Evolutionary conservation across 2,797 vertebrate genomes (phyloP).

Genomic region (Aulostomus chinensis): DNA sequence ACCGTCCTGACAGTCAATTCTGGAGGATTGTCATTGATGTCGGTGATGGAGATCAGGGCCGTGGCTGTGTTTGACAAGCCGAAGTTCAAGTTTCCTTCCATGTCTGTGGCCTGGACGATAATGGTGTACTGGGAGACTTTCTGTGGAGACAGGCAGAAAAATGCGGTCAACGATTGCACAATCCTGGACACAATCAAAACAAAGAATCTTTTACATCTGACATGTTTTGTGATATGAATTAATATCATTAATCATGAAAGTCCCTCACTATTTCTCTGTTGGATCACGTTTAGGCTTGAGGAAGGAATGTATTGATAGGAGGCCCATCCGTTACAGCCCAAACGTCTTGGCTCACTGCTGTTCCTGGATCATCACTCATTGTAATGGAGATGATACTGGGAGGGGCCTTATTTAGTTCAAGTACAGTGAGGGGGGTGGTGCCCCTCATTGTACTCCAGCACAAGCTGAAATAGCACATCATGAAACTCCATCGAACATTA

Average conservation of each 20-base stretch:
- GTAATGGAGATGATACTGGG: slow-evolving; percentile 65
- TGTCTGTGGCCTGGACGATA: slow-evolving; percentile 96
- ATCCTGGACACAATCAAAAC: not conserved
- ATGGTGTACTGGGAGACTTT: slow-evolving; percentile 97
- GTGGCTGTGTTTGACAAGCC: slow-evolving; percentile 98
- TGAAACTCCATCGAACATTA: too few species aligned
- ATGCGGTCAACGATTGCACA: too few species aligned
- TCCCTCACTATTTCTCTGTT: too few species aligned
- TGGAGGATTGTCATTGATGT: slow-evolving; percentile 97
- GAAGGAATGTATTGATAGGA: slow-evolving; percentile 53
- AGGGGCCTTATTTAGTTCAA: slow-evolving; percentile 54
- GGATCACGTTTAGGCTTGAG: too few species aligned
- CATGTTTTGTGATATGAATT: too few species aligned
- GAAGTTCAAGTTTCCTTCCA: slow-evolving; percentile 97
- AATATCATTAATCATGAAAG: too few species aligned
- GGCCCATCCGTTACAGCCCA: slow-evolving; percentile 63
- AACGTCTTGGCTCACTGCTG: slow-evolving; percentile 53
- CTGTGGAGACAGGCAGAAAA: slow-evolving; percentile 65
- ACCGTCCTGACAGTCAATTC: slow-evolving; percentile 93
- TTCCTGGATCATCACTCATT: slow-evolving; percentile 67
- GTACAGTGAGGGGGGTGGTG: slow-evolving; percentile 27
- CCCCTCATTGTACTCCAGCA: slow-evolving; percentile 14
- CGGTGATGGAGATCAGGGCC: slow-evolving; percentile 91
- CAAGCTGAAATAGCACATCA: slow-evolving; percentile 12
- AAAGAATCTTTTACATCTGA: too few species aligned